Evolutionary conservation across 2,113 vertebrate species (phyloP), one percentile per base, ranked within the genome.

Genomic region (Silurus meridionalis): DNA sequence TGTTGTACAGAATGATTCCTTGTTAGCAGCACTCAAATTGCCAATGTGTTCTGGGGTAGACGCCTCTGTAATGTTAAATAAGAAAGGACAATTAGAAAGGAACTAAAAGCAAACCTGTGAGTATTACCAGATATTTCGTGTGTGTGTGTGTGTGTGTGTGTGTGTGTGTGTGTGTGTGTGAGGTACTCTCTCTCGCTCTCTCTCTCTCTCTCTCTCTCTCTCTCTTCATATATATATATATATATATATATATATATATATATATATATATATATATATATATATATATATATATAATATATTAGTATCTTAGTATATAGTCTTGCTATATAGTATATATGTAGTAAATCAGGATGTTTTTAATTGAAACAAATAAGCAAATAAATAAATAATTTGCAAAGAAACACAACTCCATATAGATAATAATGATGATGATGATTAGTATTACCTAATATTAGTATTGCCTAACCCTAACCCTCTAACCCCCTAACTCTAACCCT

Each of bases 1-100:
- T 91, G 90, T 85, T 89, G 92, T 88, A 55, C 93, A 94, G 72
- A 92, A 92, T 71, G 92, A 57, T 87, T 93, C 91, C 28, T 93
- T 93, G 28, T 89, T 82, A 50, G 78, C 87, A 83, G 83, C 71
- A 81, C 83, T 89, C 50, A 91, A 84, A 82, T 66, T 55, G 67
- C 84, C 71, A 5, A 69, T n/a, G 74, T 89, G 86, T 79, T 63
- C 89, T 52, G 10, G 72, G 61, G 88, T 88, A 64, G 23, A 82
- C 2, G 48, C 63, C 72, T 87, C 93, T 93, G 89, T 84, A 80
- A 87, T 87, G 74, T 80, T 84, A 69, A 87, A 88, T 84, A 17
- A 66, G 23, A n/a, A 15, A 82, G 11, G n/a, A 19, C 66, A 63
- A 28, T 66, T 58, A 60, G 8, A 61, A 48, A 72, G 67, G 72